Evolutionary conservation across 2,888 invertebrate species (phyloP), one percentile per base, ranked within the genome.

Genomic region (Rugalucina vietnamica): DNA sequence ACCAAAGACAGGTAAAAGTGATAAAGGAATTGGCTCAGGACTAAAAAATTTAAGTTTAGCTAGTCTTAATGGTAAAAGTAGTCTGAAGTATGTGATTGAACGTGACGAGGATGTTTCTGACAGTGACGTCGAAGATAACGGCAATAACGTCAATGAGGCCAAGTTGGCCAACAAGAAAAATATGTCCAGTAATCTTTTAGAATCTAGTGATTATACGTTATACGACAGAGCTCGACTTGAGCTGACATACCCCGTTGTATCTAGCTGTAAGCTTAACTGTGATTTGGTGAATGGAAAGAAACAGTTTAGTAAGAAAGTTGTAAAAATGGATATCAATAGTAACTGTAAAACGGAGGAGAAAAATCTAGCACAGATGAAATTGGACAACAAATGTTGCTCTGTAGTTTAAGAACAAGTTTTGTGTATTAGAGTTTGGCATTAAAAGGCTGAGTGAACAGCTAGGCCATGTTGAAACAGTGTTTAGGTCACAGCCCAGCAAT

Each of bases 351-450:
- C 86, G 60, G 81, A 88, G 21, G 79, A 84, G 50, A 79, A 85
- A 36, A 75, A 84, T 27, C 74, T 85, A 36, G 80, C 86, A 12
- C 84, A 88, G 24, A 85, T 90, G 18, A 89, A 90, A 71, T 82
- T 91, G 24, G 92, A 92, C 76, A 91, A 92, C 50, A 93, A 92
- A 82, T 93, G 93, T 82, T 93, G 93, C 79, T 93, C 93, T 54
- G 89, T 93, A 18, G 91, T 93, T 57, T 93, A 65, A 24, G 65
- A n/a, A n/a, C n/a, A n/a, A n/a, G n/a, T n/a, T n/a, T n/a, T n/a
- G n/a, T n/a, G n/a, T n/a, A n/a, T n/a, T n/a, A n/a, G n/a, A n/a
- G n/a, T n/a, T n/a, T n/a, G n/a, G n/a, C n/a, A n/a, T n/a, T n/a
- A n/a, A n/a, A n/a, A n/a, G n/a, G n/a, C n/a, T n/a, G n/a, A n/a